These are phyloP conservation scores for Phortica okadai DNA, from an alignment of 2,888 invertebrate genomes.

Conservation along the genomic window DNA sequence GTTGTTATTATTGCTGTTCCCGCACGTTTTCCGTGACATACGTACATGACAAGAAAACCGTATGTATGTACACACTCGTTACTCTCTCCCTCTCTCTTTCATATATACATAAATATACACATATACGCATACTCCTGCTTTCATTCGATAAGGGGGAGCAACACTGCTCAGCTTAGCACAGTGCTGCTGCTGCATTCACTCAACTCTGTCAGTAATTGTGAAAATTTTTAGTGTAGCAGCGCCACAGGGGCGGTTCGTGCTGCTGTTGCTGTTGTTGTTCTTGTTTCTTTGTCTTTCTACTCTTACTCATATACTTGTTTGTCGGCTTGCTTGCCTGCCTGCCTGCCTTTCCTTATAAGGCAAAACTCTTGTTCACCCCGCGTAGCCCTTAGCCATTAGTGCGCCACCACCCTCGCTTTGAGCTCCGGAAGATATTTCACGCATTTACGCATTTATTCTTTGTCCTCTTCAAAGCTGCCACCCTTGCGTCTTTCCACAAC, in stretches of 20 bases:
- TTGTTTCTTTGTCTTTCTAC: constrained; percentile 1
- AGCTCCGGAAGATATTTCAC: constrained; percentile 21
- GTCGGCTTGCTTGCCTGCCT: background rate
- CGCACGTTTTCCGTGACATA: constrained; percentile 28
- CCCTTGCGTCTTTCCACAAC: background rate
- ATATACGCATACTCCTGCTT: constrained; percentile 4
- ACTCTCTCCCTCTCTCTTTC: too few relatives aligned
- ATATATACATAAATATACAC: constrained; percentile 31
- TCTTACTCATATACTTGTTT: background rate
- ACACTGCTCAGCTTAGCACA: background rate
- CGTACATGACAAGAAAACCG: too few relatives aligned
- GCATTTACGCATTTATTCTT: constrained; percentile 22
- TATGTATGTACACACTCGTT: too few relatives aligned
- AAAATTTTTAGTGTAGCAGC: constrained; percentile 13
- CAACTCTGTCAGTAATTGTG: background rate
- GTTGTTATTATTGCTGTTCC: constrained; percentile 33
- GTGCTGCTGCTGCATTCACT: background rate
- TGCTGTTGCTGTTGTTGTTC: background rate
- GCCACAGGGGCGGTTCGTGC: constrained; percentile 11
- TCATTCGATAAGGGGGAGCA: constrained; percentile 21
- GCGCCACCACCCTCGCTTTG: background rate
- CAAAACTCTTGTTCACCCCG: constrained; percentile 2
- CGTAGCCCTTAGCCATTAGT: background rate
- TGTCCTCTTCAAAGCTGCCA: too few relatives aligned
- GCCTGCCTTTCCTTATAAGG: constrained; percentile 2